Base-by-base conservation (phyloP, 2,888 invertebrate genomes). In the Noctua comes region DNA sequence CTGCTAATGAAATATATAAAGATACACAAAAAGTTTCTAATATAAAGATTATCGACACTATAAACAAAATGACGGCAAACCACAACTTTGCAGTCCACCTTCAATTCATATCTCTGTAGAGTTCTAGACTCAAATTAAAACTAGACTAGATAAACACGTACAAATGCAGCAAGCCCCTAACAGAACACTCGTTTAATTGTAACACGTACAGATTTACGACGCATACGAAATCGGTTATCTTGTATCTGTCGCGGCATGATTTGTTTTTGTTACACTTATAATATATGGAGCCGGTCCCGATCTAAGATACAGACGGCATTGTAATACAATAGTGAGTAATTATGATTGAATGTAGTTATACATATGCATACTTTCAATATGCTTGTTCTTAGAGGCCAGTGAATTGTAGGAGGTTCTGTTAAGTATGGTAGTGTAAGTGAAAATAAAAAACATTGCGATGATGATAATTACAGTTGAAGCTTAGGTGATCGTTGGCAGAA, bases 191-290 rank as follows among this genome's bases (percentile, higher is more conserved):
- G 89, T 93, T 93, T 94, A 94, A 94, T 94, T 93, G 94, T 94
- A 93, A 93, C 93, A 91, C 91, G 89, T 88, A 86, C 91, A 92
- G 92, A 94, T 94, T 93, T 94, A 95, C 93, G 93, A 94, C 86
- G 91, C 91, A 91, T 92, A 93, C 91, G 86, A 89, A 91, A 93
- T 93, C 92, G 90, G 92, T 93, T 94, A 94, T 94, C 94, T 94
- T 91, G 93, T 91, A 94, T 93, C 94, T 91, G 93, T 93, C 92
- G 87, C 84, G 84, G 86, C 80, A 90, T 93, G 93, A 92, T 92
- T 93, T 94, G 94, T 94, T 94, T 92, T 93, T 93, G 92, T 92
- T 91, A 91, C 88, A 86, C 80, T 91, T 90, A 90, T 92, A 92
- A 93, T 91, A 88, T 92, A 93, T 90, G 90, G 82, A 89, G 86